Conservation (phyloP, 1,140 invertebrate genomes). For the Caenorhabditis latens region DNA sequence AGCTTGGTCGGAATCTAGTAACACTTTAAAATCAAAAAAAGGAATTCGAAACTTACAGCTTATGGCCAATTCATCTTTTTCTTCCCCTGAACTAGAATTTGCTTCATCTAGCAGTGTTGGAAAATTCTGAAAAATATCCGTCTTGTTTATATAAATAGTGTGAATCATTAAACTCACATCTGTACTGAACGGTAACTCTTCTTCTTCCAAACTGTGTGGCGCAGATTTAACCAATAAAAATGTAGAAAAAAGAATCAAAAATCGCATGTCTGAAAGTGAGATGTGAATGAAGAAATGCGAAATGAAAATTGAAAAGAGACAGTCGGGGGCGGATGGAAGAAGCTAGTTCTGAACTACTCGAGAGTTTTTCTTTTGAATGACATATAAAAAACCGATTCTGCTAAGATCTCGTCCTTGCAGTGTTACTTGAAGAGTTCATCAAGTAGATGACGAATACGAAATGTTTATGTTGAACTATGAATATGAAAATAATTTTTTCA, state of each 20-base stretch:
- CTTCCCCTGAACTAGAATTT: not conserved
- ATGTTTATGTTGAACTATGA: too few relatives aligned
- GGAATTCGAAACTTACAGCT: constrained; percentile 5
- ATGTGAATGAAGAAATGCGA: constrained; percentile 39
- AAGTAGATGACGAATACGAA: constrained; percentile 2
- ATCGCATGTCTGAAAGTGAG: constrained; percentile 51
- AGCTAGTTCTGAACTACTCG: constrained; percentile 52
- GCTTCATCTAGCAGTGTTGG: not conserved
- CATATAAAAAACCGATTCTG: constrained; percentile 46
- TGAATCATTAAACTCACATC: constrained; percentile 6
- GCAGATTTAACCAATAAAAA: constrained; percentile 16
- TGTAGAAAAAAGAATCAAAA: constrained; percentile 43
- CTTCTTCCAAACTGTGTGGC: constrained; percentile 20
- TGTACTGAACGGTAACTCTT: constrained; percentile 34
- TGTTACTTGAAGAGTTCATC: constrained; percentile 48
- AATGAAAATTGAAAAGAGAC: constrained; percentile 53
- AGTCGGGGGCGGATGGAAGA: constrained; percentile 34
- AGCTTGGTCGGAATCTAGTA: constrained; percentile 32
- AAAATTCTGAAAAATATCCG: not conserved
- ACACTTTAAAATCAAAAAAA: too few relatives aligned
- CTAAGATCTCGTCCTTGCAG: constrained; percentile 47
- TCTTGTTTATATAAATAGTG: not conserved
- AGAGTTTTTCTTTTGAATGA: constrained; percentile 49
- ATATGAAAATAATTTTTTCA: not conserved
- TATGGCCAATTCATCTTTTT: constrained; percentile 18